Conservation (phyloP, 2,113 vertebrate genomes). For the Etia nguti region DNA sequence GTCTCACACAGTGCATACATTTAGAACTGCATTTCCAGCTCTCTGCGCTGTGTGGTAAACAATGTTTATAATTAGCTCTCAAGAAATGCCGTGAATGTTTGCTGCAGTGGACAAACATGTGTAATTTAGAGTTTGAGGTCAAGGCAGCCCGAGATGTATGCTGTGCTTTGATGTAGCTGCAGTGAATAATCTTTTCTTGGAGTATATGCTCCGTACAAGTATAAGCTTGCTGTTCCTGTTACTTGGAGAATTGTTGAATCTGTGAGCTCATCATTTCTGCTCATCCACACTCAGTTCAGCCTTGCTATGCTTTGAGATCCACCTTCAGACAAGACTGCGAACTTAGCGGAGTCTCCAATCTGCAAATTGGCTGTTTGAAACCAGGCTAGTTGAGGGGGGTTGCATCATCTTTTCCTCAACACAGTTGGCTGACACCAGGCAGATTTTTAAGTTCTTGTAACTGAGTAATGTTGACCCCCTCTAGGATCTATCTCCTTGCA, state of each 20-base stretch:
- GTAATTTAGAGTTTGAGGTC: not conserved
- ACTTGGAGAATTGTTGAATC: not conserved
- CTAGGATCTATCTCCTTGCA: not conserved
- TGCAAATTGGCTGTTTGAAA: not conserved
- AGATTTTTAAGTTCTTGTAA: not conserved
- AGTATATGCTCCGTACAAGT: not conserved
- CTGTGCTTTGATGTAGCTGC: not conserved
- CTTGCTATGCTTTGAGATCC: not conserved
- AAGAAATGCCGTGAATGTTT: not conserved
- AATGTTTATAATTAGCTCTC: not conserved
- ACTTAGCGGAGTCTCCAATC: not conserved
- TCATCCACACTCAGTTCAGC: not conserved
- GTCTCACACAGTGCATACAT: not conserved
- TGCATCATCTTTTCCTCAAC: not conserved
- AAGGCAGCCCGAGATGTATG: not conserved
- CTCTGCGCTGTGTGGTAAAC: not conserved
- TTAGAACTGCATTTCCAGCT: not conserved
- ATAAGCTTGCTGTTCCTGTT: not conserved
- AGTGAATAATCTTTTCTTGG: no score
- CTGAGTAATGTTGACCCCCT: not conserved
- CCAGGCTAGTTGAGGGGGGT: no score
- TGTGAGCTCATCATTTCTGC: not conserved
- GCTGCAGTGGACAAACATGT: not conserved
- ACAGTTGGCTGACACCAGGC: not conserved
- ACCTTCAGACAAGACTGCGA: not conserved